Conservation (phyloP, 1,140 invertebrate genomes). For the Neodiprion pinetum region DNA sequence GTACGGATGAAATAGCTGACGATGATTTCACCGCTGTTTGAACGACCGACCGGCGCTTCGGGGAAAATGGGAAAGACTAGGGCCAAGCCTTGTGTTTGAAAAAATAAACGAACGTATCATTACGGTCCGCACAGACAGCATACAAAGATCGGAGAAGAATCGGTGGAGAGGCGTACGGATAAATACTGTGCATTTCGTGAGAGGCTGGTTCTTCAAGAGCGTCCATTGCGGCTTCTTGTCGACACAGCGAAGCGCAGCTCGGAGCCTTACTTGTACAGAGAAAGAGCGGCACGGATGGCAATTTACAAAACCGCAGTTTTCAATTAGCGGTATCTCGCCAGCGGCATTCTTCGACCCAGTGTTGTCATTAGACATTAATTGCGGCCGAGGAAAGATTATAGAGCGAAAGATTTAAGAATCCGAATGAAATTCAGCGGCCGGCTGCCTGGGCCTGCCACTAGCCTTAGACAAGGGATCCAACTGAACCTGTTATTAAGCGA, state of each 20-base stretch:
- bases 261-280: too few species aligned
- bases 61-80: not conserved
- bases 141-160: too few species aligned
- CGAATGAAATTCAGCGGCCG: constrained; percentile 37
- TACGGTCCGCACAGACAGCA: not conserved
- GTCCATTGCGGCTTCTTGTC: not conserved
- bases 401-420: constrained; percentile 30
- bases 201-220: not conserved
- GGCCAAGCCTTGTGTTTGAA: not conserved
- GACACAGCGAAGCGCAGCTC: constrained; percentile 21
- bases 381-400: constrained; percentile 15
- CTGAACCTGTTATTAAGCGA: constrained; percentile 46
- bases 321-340: constrained; percentile 41
- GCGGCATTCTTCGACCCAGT: constrained; percentile 22
- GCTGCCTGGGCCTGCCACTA: not conserved
- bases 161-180: too few species aligned
- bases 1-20: not conserved
- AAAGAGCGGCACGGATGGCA: constrained; percentile 26
- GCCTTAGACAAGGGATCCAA: constrained; percentile 17
- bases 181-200: too few species aligned
- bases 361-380: constrained; percentile 45
- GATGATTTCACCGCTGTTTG: constrained; percentile 1
- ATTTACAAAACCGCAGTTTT: constrained; percentile 38
- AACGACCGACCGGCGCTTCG: not conserved
- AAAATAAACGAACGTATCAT: not conserved